A percentile compares a stretch with the other conserved stretches of the same genome.
Evolutionary conservation across 2,888 invertebrate genomes (phyloP).

Genomic region (Aplocera efformata): DNA sequence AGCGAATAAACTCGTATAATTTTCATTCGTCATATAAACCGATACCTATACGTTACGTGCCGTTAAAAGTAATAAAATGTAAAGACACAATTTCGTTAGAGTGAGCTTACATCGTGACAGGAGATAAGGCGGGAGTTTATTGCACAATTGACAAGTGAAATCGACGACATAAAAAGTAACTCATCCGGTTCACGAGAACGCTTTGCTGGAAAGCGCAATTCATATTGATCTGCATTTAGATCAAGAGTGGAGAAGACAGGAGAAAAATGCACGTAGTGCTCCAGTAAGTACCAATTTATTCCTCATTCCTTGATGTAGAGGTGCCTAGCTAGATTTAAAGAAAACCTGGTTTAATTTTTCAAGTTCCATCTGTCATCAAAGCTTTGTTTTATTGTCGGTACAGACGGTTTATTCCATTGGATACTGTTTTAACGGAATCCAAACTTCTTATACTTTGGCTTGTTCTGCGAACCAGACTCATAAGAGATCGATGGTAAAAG

Average conservation of each 20-base stretch:
- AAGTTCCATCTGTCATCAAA: too few species aligned
- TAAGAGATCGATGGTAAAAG: too few species aligned
- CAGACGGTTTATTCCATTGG: too few species aligned
- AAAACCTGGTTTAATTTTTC: too few species aligned
- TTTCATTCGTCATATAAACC: slow-evolving; percentile 28
- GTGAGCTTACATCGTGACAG: slow-evolving; percentile 44
- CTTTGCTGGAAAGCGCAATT: slow-evolving; percentile 4
- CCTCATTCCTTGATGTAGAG: not conserved
- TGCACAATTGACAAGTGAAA: slow-evolving; percentile 56
- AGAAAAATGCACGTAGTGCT: too few species aligned
- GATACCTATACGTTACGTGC: slow-evolving; percentile 32
- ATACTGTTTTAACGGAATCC: too few species aligned
- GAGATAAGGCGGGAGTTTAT: slow-evolving; percentile 47
- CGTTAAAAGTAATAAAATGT: slow-evolving; percentile 44
- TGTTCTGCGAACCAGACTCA: too few species aligned
- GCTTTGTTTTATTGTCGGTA: too few species aligned
- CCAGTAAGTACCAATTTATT: too few species aligned
- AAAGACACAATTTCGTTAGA: slow-evolving; percentile 43
- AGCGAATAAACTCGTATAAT: slow-evolving; percentile 29
- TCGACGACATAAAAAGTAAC: slow-evolving; percentile 43
- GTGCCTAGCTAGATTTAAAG: too few species aligned
- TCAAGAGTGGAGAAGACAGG: not conserved
- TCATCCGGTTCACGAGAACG: slow-evolving; percentile 26
- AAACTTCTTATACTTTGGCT: too few species aligned
- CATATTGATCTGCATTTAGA: slow-evolving; percentile 4